These are phyloP conservation scores for Eupeodes luniger DNA, from an alignment of 2,888 invertebrate genomes.

Conservation along the genomic window DNA sequence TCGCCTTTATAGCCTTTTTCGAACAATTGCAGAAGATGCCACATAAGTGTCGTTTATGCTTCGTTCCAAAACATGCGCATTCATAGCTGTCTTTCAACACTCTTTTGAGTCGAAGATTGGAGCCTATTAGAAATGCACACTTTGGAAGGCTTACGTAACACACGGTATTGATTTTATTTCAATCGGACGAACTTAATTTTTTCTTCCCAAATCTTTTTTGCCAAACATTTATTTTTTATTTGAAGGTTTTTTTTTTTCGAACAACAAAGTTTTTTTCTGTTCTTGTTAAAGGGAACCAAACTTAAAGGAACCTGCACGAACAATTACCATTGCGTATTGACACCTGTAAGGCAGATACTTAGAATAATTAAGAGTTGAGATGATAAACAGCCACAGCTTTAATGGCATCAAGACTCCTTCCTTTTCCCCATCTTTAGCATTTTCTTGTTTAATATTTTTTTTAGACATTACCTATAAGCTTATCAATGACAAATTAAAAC, in stretches of 20 bases:
- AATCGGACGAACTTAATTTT: background rate
- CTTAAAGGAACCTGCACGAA: constrained; percentile 28
- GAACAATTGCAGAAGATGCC: constrained; percentile 4
- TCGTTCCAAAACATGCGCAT: background rate
- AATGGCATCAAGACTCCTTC: background rate
- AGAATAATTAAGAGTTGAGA: constrained; percentile 13
- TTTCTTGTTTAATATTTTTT: constrained; percentile 39
- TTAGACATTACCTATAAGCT: constrained; percentile 18
- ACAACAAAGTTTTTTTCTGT: constrained; percentile 13
- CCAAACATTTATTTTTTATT: background rate
- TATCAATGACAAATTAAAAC: background rate
- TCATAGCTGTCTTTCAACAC: background rate
- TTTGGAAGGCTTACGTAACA: background rate
- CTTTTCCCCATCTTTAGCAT: background rate
- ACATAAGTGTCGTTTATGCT: constrained; percentile 6
- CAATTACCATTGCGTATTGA: background rate
- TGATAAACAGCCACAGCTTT: background rate
- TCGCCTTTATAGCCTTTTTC: constrained; percentile 39
- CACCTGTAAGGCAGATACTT: constrained; percentile 46
- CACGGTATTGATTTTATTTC: constrained; percentile 30
- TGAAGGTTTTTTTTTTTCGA: constrained; percentile 36
- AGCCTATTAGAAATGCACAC: background rate
- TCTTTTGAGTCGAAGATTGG: background rate
- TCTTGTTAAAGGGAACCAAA: constrained; percentile 60
- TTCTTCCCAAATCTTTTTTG: constrained; percentile 10